Evolutionary conservation across 1,140 invertebrate species (phyloP).

Genomic region (Zaprionus africanus): DNA sequence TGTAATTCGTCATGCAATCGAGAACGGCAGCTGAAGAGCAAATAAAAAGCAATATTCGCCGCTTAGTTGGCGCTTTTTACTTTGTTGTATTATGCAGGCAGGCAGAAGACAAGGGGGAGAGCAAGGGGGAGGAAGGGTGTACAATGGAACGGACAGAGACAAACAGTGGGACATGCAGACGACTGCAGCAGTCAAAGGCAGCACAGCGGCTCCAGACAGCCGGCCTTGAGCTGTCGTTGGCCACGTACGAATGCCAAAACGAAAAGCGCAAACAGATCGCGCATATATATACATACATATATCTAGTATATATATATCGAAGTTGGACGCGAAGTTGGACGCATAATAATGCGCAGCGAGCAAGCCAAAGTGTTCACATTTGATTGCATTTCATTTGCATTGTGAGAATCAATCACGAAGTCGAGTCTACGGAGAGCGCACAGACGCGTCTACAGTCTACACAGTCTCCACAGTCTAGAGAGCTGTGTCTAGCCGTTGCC

Average conservation of each 20-base stretch:
- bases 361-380: slow-evolving; percentile 53
- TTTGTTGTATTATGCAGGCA: slow-evolving; percentile 48
- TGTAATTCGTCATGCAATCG: slow-evolving; percentile 71
- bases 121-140: too few species aligned
- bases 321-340: slow-evolving; percentile 63
- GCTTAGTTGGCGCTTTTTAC: slow-evolving; percentile 77
- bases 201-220: slow-evolving; percentile 57
- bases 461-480: slow-evolving; percentile 9
- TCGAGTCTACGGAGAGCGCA: neutral
- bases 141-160: neutral
- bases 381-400: slow-evolving; percentile 80
- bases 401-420: slow-evolving; percentile 76
- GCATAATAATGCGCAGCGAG: slow-evolving; percentile 67
- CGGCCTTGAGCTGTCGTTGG: slow-evolving; percentile 75
- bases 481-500: slow-evolving; percentile 38
- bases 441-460: slow-evolving; percentile 4
- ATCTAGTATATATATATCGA: neutral
- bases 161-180: slow-evolving; percentile 6
- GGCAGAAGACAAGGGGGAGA: neutral
- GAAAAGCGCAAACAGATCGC: slow-evolving; percentile 48
- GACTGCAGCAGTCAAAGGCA: slow-evolving; percentile 3
- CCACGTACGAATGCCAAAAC: slow-evolving; percentile 68
- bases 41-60: slow-evolving; percentile 55
- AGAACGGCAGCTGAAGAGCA: slow-evolving; percentile 42
- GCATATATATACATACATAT: neutral